Conservation (phyloP, 2,113 vertebrate species). For the Paraplagusia blochii region DNA sequence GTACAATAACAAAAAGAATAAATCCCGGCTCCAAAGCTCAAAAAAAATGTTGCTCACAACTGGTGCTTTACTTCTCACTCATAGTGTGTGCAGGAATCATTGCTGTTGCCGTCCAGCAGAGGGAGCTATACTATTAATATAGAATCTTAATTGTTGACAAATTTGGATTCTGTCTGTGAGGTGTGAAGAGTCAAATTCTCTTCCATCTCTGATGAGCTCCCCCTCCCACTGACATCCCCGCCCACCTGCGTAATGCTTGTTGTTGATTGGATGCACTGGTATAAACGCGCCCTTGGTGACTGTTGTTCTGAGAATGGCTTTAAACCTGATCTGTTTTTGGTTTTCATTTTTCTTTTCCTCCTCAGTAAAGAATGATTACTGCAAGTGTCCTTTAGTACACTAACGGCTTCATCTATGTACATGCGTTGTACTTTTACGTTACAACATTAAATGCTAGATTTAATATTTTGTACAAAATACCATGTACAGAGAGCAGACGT, state of each 20-base stretch:
- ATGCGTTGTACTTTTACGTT: slow-evolving; percentile 96
- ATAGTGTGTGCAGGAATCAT: too few species aligned
- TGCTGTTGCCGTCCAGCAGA: too few species aligned
- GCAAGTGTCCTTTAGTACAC: slow-evolving; percentile 92
- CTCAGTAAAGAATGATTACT: slow-evolving; percentile 74
- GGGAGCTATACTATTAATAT: too few species aligned
- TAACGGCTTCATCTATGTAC: slow-evolving; percentile 93
- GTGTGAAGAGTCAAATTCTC: too few species aligned
- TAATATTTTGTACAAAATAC: slow-evolving; percentile 98
- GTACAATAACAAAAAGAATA: too few species aligned
- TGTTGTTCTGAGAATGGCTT: slow-evolving; percentile 81
- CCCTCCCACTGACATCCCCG: too few species aligned
- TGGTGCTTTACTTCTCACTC: too few species aligned
- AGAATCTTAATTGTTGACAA: too few species aligned
- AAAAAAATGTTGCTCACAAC: too few species aligned
- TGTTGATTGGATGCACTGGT: neutral
- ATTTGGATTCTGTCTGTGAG: too few species aligned
- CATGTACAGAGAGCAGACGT: slow-evolving; percentile 87
- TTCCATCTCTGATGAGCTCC: too few species aligned
- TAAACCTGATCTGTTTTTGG: slow-evolving; percentile 72
- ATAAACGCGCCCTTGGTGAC: slow-evolving; percentile 64
- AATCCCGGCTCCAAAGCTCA: too few species aligned
- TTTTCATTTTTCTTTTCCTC: slow-evolving; percentile 49
- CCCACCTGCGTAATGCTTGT: neutral
- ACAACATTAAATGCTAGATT: slow-evolving; percentile 96